These are phyloP conservation scores for Cercopithecus mona DNA, from an alignment of 2,113 vertebrate species.

Conservation along the genomic window DNA sequence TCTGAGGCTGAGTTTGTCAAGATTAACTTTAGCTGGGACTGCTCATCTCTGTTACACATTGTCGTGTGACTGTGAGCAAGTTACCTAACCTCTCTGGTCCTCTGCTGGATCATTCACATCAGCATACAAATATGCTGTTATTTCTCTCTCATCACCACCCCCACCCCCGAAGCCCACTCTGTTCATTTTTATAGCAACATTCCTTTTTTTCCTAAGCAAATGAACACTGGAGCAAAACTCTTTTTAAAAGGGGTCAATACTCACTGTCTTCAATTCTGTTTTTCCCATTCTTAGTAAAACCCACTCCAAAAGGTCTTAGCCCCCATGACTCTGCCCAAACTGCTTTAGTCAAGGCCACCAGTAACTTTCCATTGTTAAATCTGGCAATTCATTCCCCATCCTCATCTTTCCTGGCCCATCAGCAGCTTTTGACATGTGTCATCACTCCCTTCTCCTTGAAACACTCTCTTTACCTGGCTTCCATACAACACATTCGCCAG, in stretches of 20 bases:
- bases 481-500: background rate
- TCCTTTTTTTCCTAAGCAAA: background rate
- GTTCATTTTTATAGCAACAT: too few species aligned
- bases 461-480: background rate
- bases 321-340: background rate
- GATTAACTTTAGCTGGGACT: background rate
- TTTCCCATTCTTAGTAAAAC: background rate
- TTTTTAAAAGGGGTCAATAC: background rate
- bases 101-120: background rate
- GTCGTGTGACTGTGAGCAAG: background rate
- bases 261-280: background rate
- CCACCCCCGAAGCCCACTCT: too few species aligned
- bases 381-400: background rate
- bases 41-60: background rate
- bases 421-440: background rate
- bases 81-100: background rate
- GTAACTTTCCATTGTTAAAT: background rate
- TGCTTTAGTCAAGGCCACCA: background rate
- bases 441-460: background rate
- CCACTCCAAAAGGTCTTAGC: background rate
- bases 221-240: background rate
- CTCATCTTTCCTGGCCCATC: background rate
- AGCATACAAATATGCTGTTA: background rate
- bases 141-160: background rate
- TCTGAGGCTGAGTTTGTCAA: background rate